phyloP scores from a whole-genome alignment of 1,140 invertebrate genomes.

The Heliconius melpomene region DNA sequence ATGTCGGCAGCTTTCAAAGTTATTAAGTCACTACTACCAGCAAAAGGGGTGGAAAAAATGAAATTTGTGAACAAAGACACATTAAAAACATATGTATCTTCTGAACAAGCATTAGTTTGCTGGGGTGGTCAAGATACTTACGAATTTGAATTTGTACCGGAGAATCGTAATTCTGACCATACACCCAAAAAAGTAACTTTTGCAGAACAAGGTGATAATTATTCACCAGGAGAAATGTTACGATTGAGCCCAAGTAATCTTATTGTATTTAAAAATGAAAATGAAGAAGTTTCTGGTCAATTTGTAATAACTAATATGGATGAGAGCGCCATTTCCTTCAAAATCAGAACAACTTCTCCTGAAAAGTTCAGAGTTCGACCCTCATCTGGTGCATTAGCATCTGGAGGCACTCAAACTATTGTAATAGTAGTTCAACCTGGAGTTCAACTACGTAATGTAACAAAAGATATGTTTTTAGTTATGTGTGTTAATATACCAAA shows the following conservation, averaged over 20 bases:
- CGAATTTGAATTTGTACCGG: slow-evolving; percentile 86
- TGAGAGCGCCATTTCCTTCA: slow-evolving; percentile 86
- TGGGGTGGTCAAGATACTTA: slow-evolving; percentile 95
- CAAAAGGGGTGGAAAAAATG: slow-evolving; percentile 94
- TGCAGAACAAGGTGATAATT: slow-evolving; percentile 70
- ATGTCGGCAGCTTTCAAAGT: slow-evolving; percentile 96
- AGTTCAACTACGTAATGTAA: slow-evolving; percentile 62
- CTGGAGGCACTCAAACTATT: slow-evolving; percentile 80
- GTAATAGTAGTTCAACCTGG: slow-evolving; percentile 68
- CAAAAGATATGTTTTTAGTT: slow-evolving; percentile 75
- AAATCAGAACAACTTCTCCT: slow-evolving; percentile 88
- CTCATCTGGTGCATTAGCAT: slow-evolving; percentile 87
- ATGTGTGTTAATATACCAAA: slow-evolving; percentile 73
- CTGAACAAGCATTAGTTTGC: slow-evolving; percentile 86
- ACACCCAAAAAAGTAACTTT: slow-evolving; percentile 81
- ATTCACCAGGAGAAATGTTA: slow-evolving; percentile 75
- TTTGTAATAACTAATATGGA: slow-evolving; percentile 86
- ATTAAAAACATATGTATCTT: slow-evolving; percentile 88
- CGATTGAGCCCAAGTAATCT: slow-evolving; percentile 82
- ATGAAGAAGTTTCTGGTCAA: slow-evolving; percentile 84
- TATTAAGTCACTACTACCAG: slow-evolving; percentile 93
- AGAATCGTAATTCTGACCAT: slow-evolving; percentile 66
- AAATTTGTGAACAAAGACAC: slow-evolving; percentile 92
- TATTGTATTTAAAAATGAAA: slow-evolving; percentile 84
- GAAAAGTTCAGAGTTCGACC: slow-evolving; percentile 95